Evolutionary conservation across 2,797 vertebrate species (phyloP), one percentile per base, ranked within the genome.

Genomic region (Chaenodraco wilsoni): DNA sequence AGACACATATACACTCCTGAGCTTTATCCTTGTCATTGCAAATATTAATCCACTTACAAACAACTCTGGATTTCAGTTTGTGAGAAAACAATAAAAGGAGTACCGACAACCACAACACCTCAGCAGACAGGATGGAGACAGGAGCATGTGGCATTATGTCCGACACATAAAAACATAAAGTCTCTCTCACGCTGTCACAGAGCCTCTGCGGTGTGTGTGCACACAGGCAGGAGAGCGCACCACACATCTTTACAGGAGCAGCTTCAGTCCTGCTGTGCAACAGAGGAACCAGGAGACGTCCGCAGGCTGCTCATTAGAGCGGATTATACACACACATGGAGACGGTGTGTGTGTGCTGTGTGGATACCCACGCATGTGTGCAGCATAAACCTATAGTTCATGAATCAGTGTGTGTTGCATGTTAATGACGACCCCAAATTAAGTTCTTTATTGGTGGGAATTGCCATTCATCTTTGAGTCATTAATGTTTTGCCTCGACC

Each of bases 301-400:
- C 88, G 84, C 86, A 13, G 89, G 91, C 92, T 83, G 81, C 89
- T 92, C 89, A 89, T 93, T 92, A 93, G 57, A 74, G 73, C 76
- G 88, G 69, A 92, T 92, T 91, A 83, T 79, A 84, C 88, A 87
- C 88, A 87, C 90, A 91, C 74, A 88, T 84, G 88, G 83, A 78
- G 62, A 62, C n/a, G 19, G 78, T 49, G 68, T 63, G 59, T 67
- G 69, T 76, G 67, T 67, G 64, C 48, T 19, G 33, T 13, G 57
- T 55, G 61, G 56, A 40, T 21, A 27, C 27, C 27, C 46, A 69
- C 13, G 43, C 45, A 62, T 72, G 76, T 77, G 65, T 63, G 50
- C 55, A 49, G 60, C 43, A 69, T 19, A 1, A 50, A 77, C 57
- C 48, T 65, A 33, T 4, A 63, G 16, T 16, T 65, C 19, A 11